Evolutionary conservation across 2,797 vertebrate genomes (phyloP).

Genomic region (Ctenopoma multispine): DNA sequence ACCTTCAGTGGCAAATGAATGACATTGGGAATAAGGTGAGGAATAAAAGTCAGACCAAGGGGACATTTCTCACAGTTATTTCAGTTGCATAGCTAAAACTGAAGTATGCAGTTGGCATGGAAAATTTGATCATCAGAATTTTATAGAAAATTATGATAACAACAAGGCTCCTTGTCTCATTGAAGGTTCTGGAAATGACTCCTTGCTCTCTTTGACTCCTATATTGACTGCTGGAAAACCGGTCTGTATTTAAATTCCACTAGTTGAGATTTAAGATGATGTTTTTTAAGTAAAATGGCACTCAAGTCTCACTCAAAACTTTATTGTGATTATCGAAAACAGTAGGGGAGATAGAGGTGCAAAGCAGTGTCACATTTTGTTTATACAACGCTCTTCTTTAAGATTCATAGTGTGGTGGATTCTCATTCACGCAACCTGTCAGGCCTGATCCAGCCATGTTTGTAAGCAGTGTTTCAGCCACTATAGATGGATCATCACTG

Average conservation of each 20-base stretch:
- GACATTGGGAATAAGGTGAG: constrained; percentile 86
- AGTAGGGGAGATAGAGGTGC: background rate
- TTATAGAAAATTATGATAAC: constrained; percentile 24
- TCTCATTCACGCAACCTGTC: background rate
- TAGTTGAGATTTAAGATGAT: background rate
- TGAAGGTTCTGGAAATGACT: constrained; percentile 11
- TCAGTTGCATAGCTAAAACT: constrained; percentile 54
- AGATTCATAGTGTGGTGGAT: background rate
- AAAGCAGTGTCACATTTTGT: constrained; percentile 6
- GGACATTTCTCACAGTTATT: constrained; percentile 79
- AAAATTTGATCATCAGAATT: constrained; percentile 56
- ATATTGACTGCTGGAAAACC: constrained; percentile 10
- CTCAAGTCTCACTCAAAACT: constrained; percentile 17
- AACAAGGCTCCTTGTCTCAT: background rate
- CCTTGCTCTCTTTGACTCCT: constrained; percentile 1
- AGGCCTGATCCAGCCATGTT: background rate
- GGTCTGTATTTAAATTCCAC: constrained; percentile 20
- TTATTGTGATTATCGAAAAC: constrained; percentile 13
- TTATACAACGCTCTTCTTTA: background rate
- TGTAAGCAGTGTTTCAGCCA: constrained; percentile 9
- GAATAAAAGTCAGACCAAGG: constrained; percentile 81
- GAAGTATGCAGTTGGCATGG: constrained; percentile 54
- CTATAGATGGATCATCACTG: background rate
- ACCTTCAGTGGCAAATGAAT: constrained; percentile 88
- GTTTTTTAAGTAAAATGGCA: constrained; percentile 11